These are phyloP conservation scores for Myrmecophaga tridactyla DNA, from an alignment of 2,113 vertebrate species.

Conservation along the genomic window DNA sequence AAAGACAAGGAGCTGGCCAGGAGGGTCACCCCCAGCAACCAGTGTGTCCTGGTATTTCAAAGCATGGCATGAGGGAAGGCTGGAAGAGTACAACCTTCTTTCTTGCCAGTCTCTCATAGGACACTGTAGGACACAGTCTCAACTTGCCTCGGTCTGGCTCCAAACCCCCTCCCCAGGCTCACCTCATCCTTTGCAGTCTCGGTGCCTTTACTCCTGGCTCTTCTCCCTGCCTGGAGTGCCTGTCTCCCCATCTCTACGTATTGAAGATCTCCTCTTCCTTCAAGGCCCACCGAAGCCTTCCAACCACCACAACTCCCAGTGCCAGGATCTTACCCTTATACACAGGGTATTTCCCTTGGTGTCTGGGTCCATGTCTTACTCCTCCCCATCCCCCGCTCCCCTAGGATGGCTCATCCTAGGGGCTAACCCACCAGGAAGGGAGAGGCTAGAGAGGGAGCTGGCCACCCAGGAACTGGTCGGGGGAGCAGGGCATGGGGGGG, in stretches of 20 bases:
- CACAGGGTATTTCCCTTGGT: background rate
- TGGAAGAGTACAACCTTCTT: background rate
- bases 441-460: background rate
- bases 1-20: background rate
- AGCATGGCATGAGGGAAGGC: background rate
- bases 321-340: rapidly evolving
- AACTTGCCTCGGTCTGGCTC: background rate
- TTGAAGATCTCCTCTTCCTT: background rate
- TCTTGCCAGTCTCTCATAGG: background rate
- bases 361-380: background rate
- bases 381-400: background rate
- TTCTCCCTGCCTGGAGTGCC: background rate
- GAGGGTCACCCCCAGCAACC: background rate
- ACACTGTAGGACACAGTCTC: background rate
- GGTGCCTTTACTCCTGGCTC: background rate
- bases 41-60: background rate
- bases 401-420: background rate
- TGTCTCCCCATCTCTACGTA: background rate
- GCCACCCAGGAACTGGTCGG: background rate
- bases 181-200: background rate
- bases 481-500: background rate
- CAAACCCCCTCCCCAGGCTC: background rate
- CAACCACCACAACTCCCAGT: too few relatives aligned
- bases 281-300: background rate
- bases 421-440: rapidly evolving